A percentile compares a stretch with the other conserved stretches of the same genome.
Conservation (phyloP, 2,797 vertebrate species). For the Lepus oiostolus region DNA sequence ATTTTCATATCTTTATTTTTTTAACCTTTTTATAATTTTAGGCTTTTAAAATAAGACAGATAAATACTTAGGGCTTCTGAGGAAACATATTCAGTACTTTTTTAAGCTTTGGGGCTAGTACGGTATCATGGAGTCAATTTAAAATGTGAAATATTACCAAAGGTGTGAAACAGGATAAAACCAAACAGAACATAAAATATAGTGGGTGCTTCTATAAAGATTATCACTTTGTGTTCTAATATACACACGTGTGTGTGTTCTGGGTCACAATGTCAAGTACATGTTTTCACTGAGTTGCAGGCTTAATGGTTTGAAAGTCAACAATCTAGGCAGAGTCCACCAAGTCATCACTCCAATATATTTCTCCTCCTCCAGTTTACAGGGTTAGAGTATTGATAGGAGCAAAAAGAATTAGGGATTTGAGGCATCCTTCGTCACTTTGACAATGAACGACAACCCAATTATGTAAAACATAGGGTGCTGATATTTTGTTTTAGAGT, state of each 20-base stretch:
- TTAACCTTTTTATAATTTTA: constrained; percentile 15
- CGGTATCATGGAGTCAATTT: constrained; percentile 1
- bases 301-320: constrained; percentile 35
- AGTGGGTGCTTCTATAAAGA: not conserved
- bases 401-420: not conserved
- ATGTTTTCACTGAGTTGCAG: not conserved
- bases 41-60: not conserved
- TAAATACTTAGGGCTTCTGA: not conserved
- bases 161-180: not conserved
- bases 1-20: not conserved
- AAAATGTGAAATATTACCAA: constrained; percentile 11
- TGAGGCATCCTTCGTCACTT: not conserved
- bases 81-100: not conserved
- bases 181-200: not conserved
- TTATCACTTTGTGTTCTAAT: not conserved
- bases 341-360: not conserved
- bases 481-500: not conserved
- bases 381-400: not conserved
- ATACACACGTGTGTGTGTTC: not conserved
- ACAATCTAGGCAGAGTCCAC: not conserved
- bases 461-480: not conserved
- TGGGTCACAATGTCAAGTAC: not conserved
- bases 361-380: not conserved
- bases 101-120: not conserved
- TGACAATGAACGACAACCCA: not conserved